These are phyloP conservation scores for Ptiloglossa arizonensis DNA, from an alignment of 1,140 invertebrate genomes.

Conservation along the genomic window DNA sequence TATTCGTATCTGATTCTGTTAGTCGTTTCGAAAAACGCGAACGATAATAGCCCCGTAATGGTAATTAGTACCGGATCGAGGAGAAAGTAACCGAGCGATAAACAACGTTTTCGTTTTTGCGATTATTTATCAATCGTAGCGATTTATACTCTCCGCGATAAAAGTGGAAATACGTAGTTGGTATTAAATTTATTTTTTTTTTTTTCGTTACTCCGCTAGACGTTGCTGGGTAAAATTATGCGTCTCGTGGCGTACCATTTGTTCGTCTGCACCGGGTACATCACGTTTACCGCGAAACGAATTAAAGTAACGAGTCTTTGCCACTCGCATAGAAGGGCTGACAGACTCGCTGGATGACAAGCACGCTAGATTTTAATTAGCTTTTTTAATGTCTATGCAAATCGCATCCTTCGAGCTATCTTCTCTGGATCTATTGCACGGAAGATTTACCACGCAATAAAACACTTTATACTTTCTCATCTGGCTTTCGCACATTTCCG, in stretches of 20 bases:
- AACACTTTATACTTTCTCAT: constrained; percentile 62
- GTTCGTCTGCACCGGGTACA: background rate
- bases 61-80: background rate
- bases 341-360: background rate
- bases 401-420: constrained; percentile 58
- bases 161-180: too few relatives aligned
- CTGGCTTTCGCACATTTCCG: constrained; percentile 20
- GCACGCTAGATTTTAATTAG: constrained; percentile 68
- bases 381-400: constrained; percentile 73
- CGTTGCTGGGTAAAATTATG: constrained; percentile 27
- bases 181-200: background rate
- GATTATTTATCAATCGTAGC: too few relatives aligned
- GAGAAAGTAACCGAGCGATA: too few relatives aligned
- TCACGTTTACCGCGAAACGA: constrained; percentile 24
- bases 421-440: constrained; percentile 46
- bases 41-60: constrained; percentile 35
- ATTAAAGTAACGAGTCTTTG: constrained; percentile 56
- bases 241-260: constrained; percentile 38
- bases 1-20: constrained; percentile 32
- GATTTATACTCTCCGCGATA: too few relatives aligned
- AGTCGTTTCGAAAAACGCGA: constrained; percentile 1
- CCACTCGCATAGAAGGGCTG: background rate
- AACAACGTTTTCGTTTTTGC: too few relatives aligned
- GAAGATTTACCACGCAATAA: constrained; percentile 73
- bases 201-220: background rate